phyloP scores from a whole-genome alignment of 2,797 vertebrate species.

The Myotis planiceps region DNA sequence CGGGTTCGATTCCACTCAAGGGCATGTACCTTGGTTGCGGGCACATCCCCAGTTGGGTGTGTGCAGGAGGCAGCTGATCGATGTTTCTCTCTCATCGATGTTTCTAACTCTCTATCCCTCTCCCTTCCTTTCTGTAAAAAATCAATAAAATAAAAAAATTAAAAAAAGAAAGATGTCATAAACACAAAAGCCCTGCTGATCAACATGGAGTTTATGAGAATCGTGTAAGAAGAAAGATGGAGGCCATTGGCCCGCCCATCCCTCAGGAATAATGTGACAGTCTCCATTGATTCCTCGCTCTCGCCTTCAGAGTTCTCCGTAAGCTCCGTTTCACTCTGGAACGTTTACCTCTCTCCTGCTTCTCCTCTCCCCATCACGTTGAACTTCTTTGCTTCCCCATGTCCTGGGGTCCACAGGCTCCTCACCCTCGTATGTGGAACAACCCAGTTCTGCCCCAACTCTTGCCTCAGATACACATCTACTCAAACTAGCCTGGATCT shows the following conservation, averaged over 20 bases:
- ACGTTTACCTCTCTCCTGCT: neutral
- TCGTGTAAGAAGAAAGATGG: neutral
- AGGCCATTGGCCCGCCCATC: neutral
- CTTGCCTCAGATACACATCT: neutral
- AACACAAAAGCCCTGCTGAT: neutral
- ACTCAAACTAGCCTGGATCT: neutral
- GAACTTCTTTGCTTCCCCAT: neutral
- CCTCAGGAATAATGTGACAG: neutral
- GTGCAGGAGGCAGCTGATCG: no score
- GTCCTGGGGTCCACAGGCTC: neutral
- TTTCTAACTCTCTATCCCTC: no score
- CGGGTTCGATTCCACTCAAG: no score
- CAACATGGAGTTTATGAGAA: neutral
- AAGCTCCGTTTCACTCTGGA: neutral
- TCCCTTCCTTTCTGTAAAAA: no score
- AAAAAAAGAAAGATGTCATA: no score
- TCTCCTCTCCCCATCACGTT: neutral
- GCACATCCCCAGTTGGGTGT: no score
- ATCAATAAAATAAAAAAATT: no score
- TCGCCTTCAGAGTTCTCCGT: neutral
- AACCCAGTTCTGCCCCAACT: neutral
- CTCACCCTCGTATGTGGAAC: neutral
- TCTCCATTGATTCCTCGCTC: neutral
- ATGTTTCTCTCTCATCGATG: no score
- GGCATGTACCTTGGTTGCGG: no score